Evolutionary conservation across 2,888 invertebrate species (phyloP), one percentile per base, ranked within the genome.

Genomic region (Eledona agricola): DNA sequence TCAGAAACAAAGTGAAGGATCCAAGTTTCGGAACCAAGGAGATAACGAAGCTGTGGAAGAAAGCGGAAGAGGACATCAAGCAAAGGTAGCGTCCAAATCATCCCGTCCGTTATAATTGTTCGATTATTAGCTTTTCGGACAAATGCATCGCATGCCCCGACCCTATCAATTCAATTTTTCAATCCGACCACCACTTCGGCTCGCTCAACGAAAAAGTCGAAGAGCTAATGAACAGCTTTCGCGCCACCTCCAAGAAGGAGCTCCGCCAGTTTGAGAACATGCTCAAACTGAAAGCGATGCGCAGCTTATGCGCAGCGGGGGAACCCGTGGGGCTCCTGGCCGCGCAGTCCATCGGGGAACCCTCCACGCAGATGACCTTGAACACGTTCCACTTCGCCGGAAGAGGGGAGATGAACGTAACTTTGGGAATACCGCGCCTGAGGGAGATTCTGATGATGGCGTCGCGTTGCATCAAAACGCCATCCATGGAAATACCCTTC

Each of bases 331-430:
- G 97, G 1, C 78, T 97, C 10, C 76, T 99, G 57, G 98, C 99
- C 6, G 98, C 98, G 1, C 98, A 98, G 80, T 96, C 96, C 0
- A 90, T 99, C 55, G 99, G 99, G 49, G 99, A 99, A 77, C 99
- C 99, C 0, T 98, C 98, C 1, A 99, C 99, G 51, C 99, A 99
- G 82, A 99, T 99, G 99, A 99, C 99, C 68, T 79, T 99, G 73
- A 99, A 99, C 77, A 99, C 99, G 23, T 99, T 99, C 78, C 99
- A 99, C 74, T 99, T 99, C 76, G 99, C 99, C 66, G 99, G 99
- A 72, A 88, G 97, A 78, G 97, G 98, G 81, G 99, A 99, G 78
- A 99, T 99, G 97, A 99, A 99, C 80, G 98, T 99, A 0, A 99
- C 99, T 0, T 82, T 99, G n/a, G 99, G 99, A 81, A 98, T 99